A percentile compares a stretch with the other conserved stretches of the same genome.
phyloP scores from a whole-genome alignment of 2,797 vertebrate species.

The Coracias cyanogaster region DNA sequence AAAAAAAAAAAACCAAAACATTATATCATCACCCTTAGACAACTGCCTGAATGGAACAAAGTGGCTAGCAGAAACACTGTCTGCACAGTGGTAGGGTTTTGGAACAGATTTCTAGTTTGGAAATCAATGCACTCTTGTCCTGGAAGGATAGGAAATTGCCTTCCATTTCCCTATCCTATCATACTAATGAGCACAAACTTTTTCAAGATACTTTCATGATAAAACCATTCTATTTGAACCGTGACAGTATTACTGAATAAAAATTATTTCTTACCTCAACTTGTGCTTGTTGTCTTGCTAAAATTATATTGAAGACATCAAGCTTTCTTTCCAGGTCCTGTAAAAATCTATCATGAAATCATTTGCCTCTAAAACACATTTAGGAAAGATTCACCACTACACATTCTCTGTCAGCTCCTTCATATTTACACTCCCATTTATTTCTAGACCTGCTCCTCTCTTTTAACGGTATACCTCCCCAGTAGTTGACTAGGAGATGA shows the following conservation, averaged over 20 bases:
- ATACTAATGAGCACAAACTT: neutral
- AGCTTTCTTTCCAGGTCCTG: slow-evolving; percentile 91
- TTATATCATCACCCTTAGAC: neutral
- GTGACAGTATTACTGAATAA: neutral
- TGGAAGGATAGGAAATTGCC: neutral
- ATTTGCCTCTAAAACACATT: neutral
- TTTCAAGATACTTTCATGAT: neutral
- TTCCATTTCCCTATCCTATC: neutral
- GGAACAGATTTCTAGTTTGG: neutral
- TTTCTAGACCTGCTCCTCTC: neutral
- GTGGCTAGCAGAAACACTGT: neutral
- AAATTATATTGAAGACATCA: slow-evolving; percentile 93
- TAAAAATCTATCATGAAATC: neutral
- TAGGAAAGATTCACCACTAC: neutral
- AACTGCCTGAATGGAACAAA: neutral
- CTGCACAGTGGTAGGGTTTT: neutral
- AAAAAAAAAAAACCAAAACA: neutral
- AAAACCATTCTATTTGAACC: neutral
- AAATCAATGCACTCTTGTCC: neutral
- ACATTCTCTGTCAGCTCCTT: neutral
- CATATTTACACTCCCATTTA: neutral
- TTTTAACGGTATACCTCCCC: neutral
- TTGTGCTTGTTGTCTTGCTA: slow-evolving; percentile 93
- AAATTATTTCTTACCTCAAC: slow-evolving; percentile 85
- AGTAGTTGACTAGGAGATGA: neutral